Evolutionary conservation across 2,113 vertebrate genomes (phyloP).

Genomic region (Pelecanoides urinatrix): DNA sequence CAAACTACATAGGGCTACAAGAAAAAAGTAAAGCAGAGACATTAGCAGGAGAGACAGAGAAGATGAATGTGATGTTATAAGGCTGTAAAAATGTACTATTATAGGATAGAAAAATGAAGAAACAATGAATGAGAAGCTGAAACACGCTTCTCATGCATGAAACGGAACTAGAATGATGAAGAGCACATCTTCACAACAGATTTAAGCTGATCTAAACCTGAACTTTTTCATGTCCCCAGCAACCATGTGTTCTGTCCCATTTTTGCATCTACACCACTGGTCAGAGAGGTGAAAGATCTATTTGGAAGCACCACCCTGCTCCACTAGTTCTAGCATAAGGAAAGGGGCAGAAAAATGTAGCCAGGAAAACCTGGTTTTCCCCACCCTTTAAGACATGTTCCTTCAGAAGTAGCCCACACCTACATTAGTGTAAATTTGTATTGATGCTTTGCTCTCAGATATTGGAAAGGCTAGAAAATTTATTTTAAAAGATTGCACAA

Average conservation of each 20-base stretch:
- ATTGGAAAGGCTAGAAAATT: not conserved
- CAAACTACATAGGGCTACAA: not conserved
- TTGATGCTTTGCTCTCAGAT: not conserved
- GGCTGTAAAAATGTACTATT: not conserved
- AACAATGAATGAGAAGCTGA: not conserved
- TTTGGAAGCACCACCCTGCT: not conserved
- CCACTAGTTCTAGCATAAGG: not conserved
- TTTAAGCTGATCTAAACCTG: not conserved
- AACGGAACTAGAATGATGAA: not conserved
- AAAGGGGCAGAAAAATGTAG: not conserved
- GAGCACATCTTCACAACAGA: not conserved
- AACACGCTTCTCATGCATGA: not conserved
- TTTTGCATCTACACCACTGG: not conserved
- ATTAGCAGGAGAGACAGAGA: not conserved
- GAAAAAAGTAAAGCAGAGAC: not conserved
- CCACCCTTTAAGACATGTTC: not conserved
- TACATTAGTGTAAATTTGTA: not conserved
- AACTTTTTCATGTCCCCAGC: not conserved
- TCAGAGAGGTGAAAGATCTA: not conserved
- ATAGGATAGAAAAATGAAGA: not conserved
- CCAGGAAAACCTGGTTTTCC: not conserved
- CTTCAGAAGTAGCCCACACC: not conserved
- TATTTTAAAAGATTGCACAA: not conserved
- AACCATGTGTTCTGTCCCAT: not conserved
- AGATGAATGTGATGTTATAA: not conserved